phyloP scores from a whole-genome alignment of 2,888 invertebrate species.

The Ditula angustiorana region DNA sequence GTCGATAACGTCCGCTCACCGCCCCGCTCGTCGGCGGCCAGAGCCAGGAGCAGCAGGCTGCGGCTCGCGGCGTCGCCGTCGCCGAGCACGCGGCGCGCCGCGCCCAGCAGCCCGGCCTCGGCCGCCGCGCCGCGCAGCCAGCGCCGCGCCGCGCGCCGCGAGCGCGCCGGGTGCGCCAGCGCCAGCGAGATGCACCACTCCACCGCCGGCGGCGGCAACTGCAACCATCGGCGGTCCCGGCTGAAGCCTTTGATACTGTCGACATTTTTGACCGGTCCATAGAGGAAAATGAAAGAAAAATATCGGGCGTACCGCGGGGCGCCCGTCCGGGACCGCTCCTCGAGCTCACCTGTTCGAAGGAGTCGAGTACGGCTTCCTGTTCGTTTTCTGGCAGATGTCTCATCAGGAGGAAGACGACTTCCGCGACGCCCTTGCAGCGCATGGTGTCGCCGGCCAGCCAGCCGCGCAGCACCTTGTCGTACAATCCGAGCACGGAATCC shows the following conservation, averaged over 20 bases:
- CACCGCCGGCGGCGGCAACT: constrained; percentile 61
- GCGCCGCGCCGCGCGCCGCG: constrained; percentile 62
- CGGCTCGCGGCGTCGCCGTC: constrained; percentile 52
- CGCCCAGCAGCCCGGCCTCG: constrained; percentile 18
- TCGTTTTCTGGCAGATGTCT: constrained; percentile 82
- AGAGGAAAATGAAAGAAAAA: background rate
- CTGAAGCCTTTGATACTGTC: background rate
- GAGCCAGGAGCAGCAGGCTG: constrained; percentile 20
- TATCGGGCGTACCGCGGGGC: constrained; percentile 15
- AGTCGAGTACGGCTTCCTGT: constrained; percentile 82
- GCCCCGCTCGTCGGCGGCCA: constrained; percentile 7
- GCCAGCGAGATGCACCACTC: constrained; percentile 72
- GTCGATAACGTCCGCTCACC: constrained; percentile 1
- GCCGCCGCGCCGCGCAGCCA: constrained; percentile 69
- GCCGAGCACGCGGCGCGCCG: background rate
- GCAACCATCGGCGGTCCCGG: background rate
- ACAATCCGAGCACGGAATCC: constrained; percentile 57
- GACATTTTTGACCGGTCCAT: background rate
- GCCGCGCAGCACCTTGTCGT: constrained; percentile 62
- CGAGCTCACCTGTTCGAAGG: constrained; percentile 82
- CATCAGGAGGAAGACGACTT: constrained; percentile 87
- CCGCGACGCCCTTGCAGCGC: constrained; percentile 83
- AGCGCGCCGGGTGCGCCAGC: constrained; percentile 74
- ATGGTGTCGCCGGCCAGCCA: constrained; percentile 83
- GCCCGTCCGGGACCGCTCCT: background rate